phyloP scores from a whole-genome alignment of 2,113 vertebrate genomes.

The Gallinago undulata region DNA sequence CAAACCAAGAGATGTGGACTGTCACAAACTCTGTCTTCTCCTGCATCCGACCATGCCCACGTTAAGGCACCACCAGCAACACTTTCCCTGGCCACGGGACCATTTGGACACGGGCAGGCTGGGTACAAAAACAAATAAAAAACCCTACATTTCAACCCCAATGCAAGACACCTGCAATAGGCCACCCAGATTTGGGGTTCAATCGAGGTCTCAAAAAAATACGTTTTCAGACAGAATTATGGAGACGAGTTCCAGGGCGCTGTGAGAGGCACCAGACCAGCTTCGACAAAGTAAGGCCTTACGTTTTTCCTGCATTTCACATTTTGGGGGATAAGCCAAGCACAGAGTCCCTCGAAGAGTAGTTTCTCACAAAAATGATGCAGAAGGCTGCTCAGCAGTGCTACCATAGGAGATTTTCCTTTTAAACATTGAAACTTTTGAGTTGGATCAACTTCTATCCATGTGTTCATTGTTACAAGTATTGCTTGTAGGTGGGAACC shows the following conservation, averaged over 20 bases:
- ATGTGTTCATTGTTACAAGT: accelerated
- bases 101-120: not conserved
- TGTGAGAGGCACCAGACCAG: not conserved
- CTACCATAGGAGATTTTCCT: not conserved
- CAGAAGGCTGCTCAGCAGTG: not conserved
- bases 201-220: not conserved
- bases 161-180: not conserved
- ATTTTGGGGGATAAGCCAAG: not conserved
- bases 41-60: not conserved
- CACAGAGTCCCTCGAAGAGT: not conserved
- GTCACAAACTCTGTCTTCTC: not conserved
- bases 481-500: not conserved
- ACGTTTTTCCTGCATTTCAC: not conserved
- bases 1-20: not conserved
- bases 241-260: not conserved
- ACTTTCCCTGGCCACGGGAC: not conserved
- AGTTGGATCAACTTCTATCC: not conserved
- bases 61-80: not conserved
- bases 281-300: not conserved
- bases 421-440: not conserved
- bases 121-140: not conserved
- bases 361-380: not conserved
- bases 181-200: not conserved
- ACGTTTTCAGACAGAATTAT: not conserved
- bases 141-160: not conserved